Base-by-base conservation (phyloP, 2,888 invertebrate species). In the Phlogophora meticulosa region DNA sequence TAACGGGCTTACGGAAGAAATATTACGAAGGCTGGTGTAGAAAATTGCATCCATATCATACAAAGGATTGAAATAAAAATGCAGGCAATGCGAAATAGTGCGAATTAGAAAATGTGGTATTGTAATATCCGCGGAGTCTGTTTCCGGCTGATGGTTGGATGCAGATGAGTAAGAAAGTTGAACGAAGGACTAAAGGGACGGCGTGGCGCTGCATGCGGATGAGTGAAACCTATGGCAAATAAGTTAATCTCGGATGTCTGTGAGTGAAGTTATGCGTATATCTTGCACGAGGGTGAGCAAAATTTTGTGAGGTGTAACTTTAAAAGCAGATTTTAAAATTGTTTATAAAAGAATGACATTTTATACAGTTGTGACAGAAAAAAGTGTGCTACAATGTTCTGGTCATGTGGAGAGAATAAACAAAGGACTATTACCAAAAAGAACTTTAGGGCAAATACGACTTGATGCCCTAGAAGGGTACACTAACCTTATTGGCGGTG, bases 401-500 rank as follows among this genome's bases (percentile, higher is more conserved):
- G 42, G 9, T 46, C 45, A 48, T 32, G 49, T 75, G 22, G 52
- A 51, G 36, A 55, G 46, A n/a, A 55, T 36, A 36, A 55, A 57
- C 45, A 46, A 15, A 55, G 53, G 71, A 42, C 42, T 53, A 65
- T 45, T 55, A 66, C 15, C 45, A 56, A 61, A 52, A 42, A 42
- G 51, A 61, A 52, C 52, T 69, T 43, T 38, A 57, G 22, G 51
- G 45, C 43, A 48, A 67, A 49, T 51, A 60, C 49, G 46, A 51
- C 32, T 61, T 28, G 28, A 56, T 56, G 56, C 62, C 68, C 60
- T 43, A 20, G 49, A 11, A 57, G 53, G 64, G 60, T 49, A 67
- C 43, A 76, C 76, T 76, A 78, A 76, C 76, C 75, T 78, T 80
- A 76, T 46, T 76, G 53, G 62, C 46, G 70, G 28, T 63, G 58